phyloP scores from a whole-genome alignment of 2,113 vertebrate species.

The Azemiops feae region DNA sequence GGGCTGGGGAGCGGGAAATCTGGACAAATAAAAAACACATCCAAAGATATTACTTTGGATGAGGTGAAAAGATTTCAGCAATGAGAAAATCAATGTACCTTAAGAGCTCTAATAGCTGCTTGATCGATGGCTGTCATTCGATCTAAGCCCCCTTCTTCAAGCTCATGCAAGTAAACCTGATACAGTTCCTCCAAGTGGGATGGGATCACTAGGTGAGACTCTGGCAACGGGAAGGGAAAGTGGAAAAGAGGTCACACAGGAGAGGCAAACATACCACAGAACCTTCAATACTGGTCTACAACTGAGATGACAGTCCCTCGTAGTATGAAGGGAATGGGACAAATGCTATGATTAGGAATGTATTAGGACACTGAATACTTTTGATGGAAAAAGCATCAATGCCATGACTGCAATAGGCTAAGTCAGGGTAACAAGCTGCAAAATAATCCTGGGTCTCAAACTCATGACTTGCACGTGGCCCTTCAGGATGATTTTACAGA shows the following conservation, averaged over 20 bases:
- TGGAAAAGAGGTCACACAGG: background rate
- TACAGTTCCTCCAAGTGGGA: conserved; percentile 83
- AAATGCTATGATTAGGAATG: background rate
- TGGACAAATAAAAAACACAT: background rate
- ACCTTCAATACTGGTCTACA: background rate
- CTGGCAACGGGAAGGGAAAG: conserved; percentile 55
- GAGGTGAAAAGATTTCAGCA: background rate
- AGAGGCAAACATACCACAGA: background rate
- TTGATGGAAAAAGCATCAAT: background rate
- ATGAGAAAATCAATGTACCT: conserved; percentile 58
- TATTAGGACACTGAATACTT: background rate
- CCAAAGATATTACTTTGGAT: background rate
- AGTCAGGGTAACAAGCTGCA: background rate
- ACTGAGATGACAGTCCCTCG: background rate
- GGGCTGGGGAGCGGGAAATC: background rate
- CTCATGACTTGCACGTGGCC: background rate
- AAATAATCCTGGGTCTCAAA: background rate
- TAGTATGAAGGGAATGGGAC: background rate
- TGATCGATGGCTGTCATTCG: conserved; percentile 75
- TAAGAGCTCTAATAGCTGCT: conserved; percentile 73
- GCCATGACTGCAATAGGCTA: background rate
- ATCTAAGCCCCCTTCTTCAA: conserved; percentile 79
- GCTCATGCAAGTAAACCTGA: conserved; percentile 77
- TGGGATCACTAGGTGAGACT: conserved; percentile 80
- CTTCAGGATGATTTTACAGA: background rate